These are phyloP conservation scores for Enhydra lutris DNA, from an alignment of 2,113 vertebrate genomes.

Conservation along the genomic window DNA sequence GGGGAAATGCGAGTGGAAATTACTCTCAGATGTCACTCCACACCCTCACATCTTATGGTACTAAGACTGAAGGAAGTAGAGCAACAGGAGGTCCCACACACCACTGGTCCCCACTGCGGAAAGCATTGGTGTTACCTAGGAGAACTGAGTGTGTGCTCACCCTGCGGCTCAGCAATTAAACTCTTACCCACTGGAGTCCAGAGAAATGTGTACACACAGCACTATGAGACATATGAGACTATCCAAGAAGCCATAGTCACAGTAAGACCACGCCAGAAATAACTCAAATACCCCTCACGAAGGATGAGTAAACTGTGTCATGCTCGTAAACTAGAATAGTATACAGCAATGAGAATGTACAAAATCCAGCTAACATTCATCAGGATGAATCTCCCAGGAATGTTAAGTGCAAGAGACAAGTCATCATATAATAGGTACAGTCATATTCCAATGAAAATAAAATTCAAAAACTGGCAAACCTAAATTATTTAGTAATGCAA, in stretches of 20 bases:
- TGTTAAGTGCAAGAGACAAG: not conserved
- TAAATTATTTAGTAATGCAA: not conserved
- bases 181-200: not conserved
- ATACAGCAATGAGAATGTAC: not conserved
- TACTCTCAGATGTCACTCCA: not conserved
- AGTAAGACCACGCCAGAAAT: not conserved
- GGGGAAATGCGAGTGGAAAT: not conserved
- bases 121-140: not conserved
- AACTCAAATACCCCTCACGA: not conserved
- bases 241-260: not conserved
- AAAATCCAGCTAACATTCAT: not conserved
- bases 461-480: not conserved
- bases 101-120: no score
- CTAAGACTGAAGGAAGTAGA: not conserved
- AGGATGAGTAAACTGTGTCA: not conserved
- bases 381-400: not conserved
- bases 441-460: not conserved
- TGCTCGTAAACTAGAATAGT: not conserved
- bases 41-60: no score
- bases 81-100: not conserved
- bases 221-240: not conserved
- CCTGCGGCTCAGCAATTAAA: not conserved
- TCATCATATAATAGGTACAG: not conserved
- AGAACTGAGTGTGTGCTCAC: not conserved
- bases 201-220: not conserved